Evolutionary conservation across 2,797 vertebrate species (phyloP), one percentile per base, ranked within the genome.

Genomic region (Philypnodon macrostomus): DNA sequence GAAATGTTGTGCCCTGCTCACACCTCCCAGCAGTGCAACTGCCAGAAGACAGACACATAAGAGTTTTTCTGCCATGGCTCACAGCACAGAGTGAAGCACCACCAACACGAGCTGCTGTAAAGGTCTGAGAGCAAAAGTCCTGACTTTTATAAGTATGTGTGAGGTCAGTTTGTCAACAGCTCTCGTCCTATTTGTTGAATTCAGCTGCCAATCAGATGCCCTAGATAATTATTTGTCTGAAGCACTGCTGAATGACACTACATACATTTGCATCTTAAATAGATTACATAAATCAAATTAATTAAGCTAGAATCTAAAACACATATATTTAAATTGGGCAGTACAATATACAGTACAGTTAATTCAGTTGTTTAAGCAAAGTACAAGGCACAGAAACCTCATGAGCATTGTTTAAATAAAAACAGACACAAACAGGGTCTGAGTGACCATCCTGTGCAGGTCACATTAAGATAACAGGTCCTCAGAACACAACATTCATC

Each of bases 101-200:
- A 39, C 47, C 15, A 58, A 41, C 55, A 67, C 45, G 18, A 44
- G 31, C 36, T 57, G n/a, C 66, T 77, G 67, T 76, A 40, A 63
- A 63, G n/a, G 29, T 26, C 0, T 14, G 7, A 1, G 7, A 15
- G 4, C 51, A 49, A 7, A 55, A 36, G 12, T 0, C 7, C n/a
- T 23, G 65, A 56, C 61, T 77, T 85, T 83, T 84, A 86, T 82
- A 77, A 58, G 44, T 58, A 35, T 16, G 13, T 32, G 23, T 13
- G 33, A 55, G 14, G 12, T n/a, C 60, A 47, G 60, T 13, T 34
- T 34, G 12, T 31, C 39, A 18, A 49, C 11, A 51, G 33, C 41
- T 40, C 39, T 5, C 18, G 44, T 38, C 34, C 21, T 54, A 75
- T 83, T 53, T 53, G 58, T 38, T 70, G 35, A 11, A 10, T 1